Base-by-base conservation (phyloP, 2,113 vertebrate genomes). In the Pangasianodon gigas region DNA sequence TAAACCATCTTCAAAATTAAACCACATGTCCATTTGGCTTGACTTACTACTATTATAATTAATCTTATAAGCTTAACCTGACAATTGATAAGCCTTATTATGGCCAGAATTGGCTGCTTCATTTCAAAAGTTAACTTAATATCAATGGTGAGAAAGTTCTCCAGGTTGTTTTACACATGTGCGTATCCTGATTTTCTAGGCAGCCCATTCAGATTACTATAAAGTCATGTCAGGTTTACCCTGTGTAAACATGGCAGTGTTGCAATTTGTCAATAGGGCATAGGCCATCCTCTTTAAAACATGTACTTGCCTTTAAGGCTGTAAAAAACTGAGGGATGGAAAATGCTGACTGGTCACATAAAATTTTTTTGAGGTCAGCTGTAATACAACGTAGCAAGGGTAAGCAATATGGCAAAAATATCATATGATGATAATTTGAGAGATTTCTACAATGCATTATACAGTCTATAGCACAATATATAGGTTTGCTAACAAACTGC, bases 1-100 rank as follows among this genome's bases (percentile, higher is more conserved):
- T 83, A 83, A 65, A 85, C 9, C 84, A 85, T 67, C 60, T 29
- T 86, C 44, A 5, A 21, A 86, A 86, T 32, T 19, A 69, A 13
- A 67, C 37, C 29, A 52, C 62, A 11, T 48, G 58, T 62, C 56
- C 56, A 44, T 13, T 62, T 84, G 19, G 37, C 83, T 62, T 84
- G 83, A 44, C 44, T 48, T 65, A 58, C 37, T 58, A 19, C 21
- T 48, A 48, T 4, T 48, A 11, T 69, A 85, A 85, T 48, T 65
- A 65, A 62, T 62, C 51, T 84, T 26, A 37, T 41, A 62, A 84
- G 54, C 44, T 32, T 84, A 37, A 62, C 54, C 44, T 2, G 9
- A 6, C 54, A 84, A 41, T 0, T 10, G 52, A 60, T 44, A 62
- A 84, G 11, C 18, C 56, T 44, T 19, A 7, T 84, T 60, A 58